Evolutionary conservation across 2,113 vertebrate species (phyloP), one percentile per base, ranked within the genome.

Genomic region (Scartelaos histophorus): DNA sequence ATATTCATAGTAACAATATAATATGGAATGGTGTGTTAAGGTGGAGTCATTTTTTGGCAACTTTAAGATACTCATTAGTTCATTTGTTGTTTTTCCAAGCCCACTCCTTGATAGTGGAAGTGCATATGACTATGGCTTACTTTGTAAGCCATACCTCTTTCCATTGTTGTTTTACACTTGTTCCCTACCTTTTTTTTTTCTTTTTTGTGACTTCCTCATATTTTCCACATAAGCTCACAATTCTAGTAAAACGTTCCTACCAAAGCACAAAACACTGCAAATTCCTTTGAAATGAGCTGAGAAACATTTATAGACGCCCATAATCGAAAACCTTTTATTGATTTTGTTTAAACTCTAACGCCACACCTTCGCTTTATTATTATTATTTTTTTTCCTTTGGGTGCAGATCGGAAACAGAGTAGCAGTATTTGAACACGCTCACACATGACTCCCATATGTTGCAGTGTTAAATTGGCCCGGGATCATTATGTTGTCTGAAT

Each of bases 401-500:
- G 64, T 61, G 6, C 47, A 56, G 49, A 89, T 83, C 75, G 81
- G 83, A 90, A 85, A 85, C 78, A 53, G 76, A 80, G 88, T 83
- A 88, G 82, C 86, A 81, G 82, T 67, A 58, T 82, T 89, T 88
- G 82, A 89, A 90, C 79, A 70, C 71, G 69, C 82, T 79, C 76
- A 70, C 85, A 90, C 88, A 87, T 88, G 87, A 91, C 86, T 89
- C 82, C 85, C 89, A 91, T 84, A 86, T 90, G 89, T 81, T 78
- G 80, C 58, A 38, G 82, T 54, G 82, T 88, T 88, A 87, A 87
- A 90, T 29, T 66, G 70, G 69, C 83, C 79, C 68, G 83, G 85
- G 87, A 88, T 92, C 78, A 84, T 90, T 88, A 86, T 82, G 86
- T 90, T 87, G 90, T 90, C 88, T 92, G 90, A 87, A 83, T 86